Base-by-base conservation (phyloP, 1,140 invertebrate genomes). In the Drosophila triauraria region DNA sequence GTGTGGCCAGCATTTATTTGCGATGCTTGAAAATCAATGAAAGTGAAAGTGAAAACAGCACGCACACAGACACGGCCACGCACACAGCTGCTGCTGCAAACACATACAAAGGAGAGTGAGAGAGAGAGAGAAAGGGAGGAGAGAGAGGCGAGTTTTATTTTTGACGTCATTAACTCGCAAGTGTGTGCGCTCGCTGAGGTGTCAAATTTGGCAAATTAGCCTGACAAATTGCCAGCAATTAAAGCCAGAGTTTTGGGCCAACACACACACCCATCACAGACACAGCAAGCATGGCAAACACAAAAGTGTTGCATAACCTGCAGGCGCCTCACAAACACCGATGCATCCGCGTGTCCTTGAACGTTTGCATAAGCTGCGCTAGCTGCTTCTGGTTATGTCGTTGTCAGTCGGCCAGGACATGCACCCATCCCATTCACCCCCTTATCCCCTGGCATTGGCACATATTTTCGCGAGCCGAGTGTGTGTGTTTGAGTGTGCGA, bases 21-120 rank as follows among this genome's bases (percentile, higher is more conserved):
- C 69, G 84, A 75, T 84, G 79, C 71, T 88, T 80, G 76, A 88
- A 88, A 88, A 88, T 88, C 84, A 88, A 88, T 88, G 84, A 88
- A 86, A 88, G 81, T 79, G 84, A 88, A 88, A n/a, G n/a, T n/a
- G n/a, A n/a, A 87, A 88, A 78, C 85, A 80, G 77, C 67, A 78
- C 76, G 60, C 72, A 74, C 53, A 57, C 38, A 53, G 12, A 61
- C 47, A 75, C 43, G 47, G 47, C 43, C 12, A 70, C 44, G 64
- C 48, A 62, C 38, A 60, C 40, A 63, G 57, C 76, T 80, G 80
- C 80, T 80, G 76, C 67, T 82, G 78, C 63, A 72, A 23, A 72
- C 54, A 78, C 61, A 78, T 4, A 46, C 44, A 40, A 15, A 38
- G 63, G 23, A 12, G 23, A n/a, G n/a, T n/a, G n/a, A n/a, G n/a